Evolutionary conservation across 2,797 vertebrate species (phyloP).

Genomic region (Mormyrops attenuatus): DNA sequence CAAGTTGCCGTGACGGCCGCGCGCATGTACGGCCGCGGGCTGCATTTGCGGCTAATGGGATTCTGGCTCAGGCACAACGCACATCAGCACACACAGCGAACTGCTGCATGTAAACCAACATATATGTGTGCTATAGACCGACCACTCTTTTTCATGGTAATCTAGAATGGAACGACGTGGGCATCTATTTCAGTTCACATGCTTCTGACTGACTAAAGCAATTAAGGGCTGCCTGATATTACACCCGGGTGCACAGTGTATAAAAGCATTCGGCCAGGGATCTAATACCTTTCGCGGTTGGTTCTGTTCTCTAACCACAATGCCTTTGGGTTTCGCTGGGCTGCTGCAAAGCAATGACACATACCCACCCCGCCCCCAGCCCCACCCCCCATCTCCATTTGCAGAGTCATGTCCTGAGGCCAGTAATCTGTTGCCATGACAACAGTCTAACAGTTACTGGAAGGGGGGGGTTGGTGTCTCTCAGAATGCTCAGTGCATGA

Average conservation of each 20-base stretch:
- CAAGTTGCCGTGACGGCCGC: not conserved
- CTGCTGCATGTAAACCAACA: not conserved
- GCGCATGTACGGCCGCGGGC: not conserved
- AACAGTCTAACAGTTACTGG: constrained; percentile 3
- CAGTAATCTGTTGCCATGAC: constrained; percentile 8
- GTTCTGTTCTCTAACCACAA: not conserved
- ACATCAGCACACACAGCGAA: not conserved
- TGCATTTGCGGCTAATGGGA: not conserved
- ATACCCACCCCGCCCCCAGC: not conserved
- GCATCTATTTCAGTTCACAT: not conserved
- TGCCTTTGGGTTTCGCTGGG: not conserved
- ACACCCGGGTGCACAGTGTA: not conserved
- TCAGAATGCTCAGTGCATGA: not conserved
- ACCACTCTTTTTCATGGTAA: no score
- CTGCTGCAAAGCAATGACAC: not conserved
- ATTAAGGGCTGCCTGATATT: not conserved
- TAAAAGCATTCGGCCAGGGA: not conserved
- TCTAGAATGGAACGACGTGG: not conserved
- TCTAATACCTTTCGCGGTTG: no score
- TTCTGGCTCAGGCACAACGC: not conserved
- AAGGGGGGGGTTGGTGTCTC: not conserved
- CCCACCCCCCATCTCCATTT: not conserved
- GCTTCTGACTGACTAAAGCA: not conserved
- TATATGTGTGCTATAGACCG: not conserved
- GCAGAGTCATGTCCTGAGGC: not conserved